Base-by-base conservation (phyloP, 2,888 invertebrate genomes). In the Artemia sp. region DNA sequence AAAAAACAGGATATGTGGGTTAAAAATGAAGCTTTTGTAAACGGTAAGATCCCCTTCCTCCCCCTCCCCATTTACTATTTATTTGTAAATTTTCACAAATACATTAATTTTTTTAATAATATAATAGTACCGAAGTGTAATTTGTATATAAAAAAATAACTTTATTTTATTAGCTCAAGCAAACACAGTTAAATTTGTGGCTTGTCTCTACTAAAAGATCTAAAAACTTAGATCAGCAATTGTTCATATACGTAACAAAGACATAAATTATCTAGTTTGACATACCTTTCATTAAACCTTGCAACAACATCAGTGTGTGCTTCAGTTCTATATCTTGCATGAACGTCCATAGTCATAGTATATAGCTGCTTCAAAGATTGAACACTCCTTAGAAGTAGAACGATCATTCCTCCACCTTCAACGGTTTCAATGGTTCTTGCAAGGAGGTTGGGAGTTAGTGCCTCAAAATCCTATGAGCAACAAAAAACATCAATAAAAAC, bases 281-380 rank as follows among this genome's bases (percentile, higher is more conserved):
- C 74, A 58, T 72, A 82, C 80, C 97, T 84, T 80, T 98, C 97
- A 79, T 98, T 98, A 78, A 99, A 99, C 70, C 97, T 82, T 72
- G 92, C 90, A 12, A 92, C 88, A 14, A 98, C 85, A 76, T 91
- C 88, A 76, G 89, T 85, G 77, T 96, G 91, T 0, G 94, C 89
- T 81, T 97, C 96, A 0, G 97, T 98, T 74, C 96, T 85, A 77
- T 90, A 94, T 74, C 92, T 84, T 73, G 91, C 86, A 81, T 98
- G 98, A 1, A 98, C 95, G 82, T 98, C 98, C 98, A 99, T 99
- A 73, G 88, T 87, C 83, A 98, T 88, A 0, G 96, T 90, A 77
- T 91, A 97, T 6, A 99, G 82, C 78, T 98, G 96, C 76, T 92
- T 87, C 50, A 99, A 81, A 0, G 96, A 96, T 70, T 85, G 83